Conservation (phyloP, 2,113 vertebrate species). For the Carlito syrichta region DNA sequence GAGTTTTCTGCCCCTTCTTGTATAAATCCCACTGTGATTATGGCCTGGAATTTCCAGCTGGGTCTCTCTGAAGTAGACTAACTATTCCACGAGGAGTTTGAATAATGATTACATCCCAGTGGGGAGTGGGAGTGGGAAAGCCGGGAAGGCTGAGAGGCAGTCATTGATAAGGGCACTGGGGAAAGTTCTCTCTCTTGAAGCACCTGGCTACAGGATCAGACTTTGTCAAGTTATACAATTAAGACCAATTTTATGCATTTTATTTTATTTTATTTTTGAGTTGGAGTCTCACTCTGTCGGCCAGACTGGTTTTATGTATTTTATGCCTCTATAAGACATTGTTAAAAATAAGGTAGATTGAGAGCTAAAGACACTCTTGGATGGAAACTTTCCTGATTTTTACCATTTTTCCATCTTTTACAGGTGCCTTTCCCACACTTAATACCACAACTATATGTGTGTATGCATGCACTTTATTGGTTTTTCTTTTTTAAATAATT, state of each 20-base stretch:
- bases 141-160: too few relatives aligned
- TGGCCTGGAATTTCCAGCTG: neutral
- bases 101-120: neutral
- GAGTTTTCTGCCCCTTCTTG: neutral
- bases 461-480: too few relatives aligned
- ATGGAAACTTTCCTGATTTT: too few relatives aligned
- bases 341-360: neutral
- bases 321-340: neutral
- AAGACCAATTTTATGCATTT: neutral
- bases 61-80: neutral
- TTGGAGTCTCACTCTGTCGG: too few relatives aligned
- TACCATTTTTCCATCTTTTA: neutral
- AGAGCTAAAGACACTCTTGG: neutral
- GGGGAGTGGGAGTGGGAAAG: too few relatives aligned
- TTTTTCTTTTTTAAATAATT: too few relatives aligned
- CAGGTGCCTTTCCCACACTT: neutral
- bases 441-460: neutral
- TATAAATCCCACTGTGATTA: accelerated
- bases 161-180: too few relatives aligned
- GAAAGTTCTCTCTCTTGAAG: neutral
- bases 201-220: neutral
- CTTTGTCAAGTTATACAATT: neutral
- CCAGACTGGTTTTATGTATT: neutral
- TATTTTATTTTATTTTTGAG: too few relatives aligned
- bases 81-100: neutral